Evolutionary conservation across 2,113 vertebrate species (phyloP), one percentile per base, ranked within the genome.

Genomic region (Perognathus longimembris): DNA sequence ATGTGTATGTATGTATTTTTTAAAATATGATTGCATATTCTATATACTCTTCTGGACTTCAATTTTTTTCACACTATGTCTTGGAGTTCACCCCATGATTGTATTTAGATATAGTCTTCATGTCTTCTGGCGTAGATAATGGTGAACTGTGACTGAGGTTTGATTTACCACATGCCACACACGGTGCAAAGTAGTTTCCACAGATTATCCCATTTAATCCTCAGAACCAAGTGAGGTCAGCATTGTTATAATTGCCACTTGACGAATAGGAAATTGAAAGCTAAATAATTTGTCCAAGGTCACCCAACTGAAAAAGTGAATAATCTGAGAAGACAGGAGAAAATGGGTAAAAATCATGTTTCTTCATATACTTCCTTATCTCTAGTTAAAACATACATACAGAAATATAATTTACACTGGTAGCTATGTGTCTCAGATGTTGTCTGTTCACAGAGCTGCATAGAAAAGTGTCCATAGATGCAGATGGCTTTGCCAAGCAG

Each of bases 181-280:
- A 82, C 36, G 42, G 66, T 84, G 28, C 64, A 91, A 82, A 92
- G 34, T 38, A 17, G 38, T 76, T 93, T 87, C 83, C 38, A 63
- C 17, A 79, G 21, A 89, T 93, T 74, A 89, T 64, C 59, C 50
- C 76, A 70, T 22, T 67, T 87, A 79, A 80, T 90, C 67, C 67
- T 89, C 89, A 66, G 36, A 84, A 70, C 32, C 22, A 69, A 66
- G 54, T n/a, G 38, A 84, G 28, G 32, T 63, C 38, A 59, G 66
- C 50, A 84, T 36, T 74, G n/a, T 34, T 69, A 9, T 57, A 86
- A 57, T 34, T 79, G 32, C 66, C 73, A 80, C 50, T 90, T 90
- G 75, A 80, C 40, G 81, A 90, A 80, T 64, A 22, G 74, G 57
- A 92, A 88, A 59, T 71, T 42, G 24, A 75, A 73, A 36, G 45